phyloP scores from a whole-genome alignment of 1,140 invertebrate genomes.

The Oncopeltus fasciatus region DNA sequence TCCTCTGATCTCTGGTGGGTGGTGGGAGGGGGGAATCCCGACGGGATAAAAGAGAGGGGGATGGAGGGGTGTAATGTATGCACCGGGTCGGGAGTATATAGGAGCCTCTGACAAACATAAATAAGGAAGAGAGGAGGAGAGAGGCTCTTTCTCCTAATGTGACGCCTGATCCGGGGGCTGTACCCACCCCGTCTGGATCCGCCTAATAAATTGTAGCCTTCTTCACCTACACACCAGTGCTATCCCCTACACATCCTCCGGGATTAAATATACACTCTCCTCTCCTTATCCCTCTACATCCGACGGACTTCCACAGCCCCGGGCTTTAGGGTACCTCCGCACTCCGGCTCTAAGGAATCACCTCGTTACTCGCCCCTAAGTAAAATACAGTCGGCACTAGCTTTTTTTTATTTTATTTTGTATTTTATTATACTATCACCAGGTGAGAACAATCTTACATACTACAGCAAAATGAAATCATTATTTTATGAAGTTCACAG shows the following conservation, averaged over 20 bases:
- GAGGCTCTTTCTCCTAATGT: conserved; percentile 11
- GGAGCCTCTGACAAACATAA: conserved; percentile 1
- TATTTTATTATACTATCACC: too few species aligned
- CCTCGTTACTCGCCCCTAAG: too few species aligned
- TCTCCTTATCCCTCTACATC: not conserved
- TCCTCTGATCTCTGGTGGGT: too few species aligned
- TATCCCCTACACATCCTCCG: not conserved
- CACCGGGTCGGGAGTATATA: conserved; percentile 1
- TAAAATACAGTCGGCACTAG: too few species aligned
- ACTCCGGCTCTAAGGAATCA: too few species aligned
- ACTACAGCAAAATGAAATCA: too few species aligned
- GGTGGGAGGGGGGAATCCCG: not conserved
- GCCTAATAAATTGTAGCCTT: conserved; percentile 10
- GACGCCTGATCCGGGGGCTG: conserved; percentile 4
- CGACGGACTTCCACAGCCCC: not conserved
- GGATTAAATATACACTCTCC: conserved; percentile 1
- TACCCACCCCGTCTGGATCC: not conserved
- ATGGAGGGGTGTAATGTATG: conserved; percentile 9
- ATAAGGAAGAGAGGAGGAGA: too few species aligned
- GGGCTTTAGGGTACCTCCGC: not conserved
- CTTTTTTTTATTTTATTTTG: too few species aligned
- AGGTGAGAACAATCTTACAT: too few species aligned
- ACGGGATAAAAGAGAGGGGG: not conserved
- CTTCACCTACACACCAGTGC: conserved; percentile 1
- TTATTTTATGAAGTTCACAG: too few species aligned